Evolutionary conservation across 2,888 invertebrate genomes (phyloP).

Genomic region (Lacanobia wlatinum): DNA sequence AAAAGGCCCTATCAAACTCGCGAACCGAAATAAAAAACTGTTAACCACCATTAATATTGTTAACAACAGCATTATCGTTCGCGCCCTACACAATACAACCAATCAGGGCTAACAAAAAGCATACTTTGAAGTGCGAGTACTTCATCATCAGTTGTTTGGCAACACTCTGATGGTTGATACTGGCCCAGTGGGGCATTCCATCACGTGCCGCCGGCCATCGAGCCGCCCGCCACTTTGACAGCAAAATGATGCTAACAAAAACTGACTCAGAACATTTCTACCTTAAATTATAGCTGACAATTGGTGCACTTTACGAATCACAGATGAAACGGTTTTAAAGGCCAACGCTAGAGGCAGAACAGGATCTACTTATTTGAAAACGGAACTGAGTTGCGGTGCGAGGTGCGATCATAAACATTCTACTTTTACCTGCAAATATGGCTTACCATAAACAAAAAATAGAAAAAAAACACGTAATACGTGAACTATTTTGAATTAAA

Average conservation of each 20-base stretch:
- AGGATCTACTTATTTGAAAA: constrained; percentile 48
- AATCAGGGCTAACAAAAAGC: constrained; percentile 72
- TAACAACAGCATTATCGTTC: constrained; percentile 65
- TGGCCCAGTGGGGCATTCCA: constrained; percentile 73
- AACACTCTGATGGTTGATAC: constrained; percentile 64
- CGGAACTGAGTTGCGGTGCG: constrained; percentile 20
- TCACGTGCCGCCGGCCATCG: constrained; percentile 73
- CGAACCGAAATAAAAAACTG: constrained; percentile 38
- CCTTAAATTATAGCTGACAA: constrained; percentile 62
- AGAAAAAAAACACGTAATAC: constrained; percentile 1
- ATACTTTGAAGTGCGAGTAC: constrained; percentile 58
- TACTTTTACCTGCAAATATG: constrained; percentile 12
- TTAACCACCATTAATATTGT: constrained; percentile 60
- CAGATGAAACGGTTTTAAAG: constrained; percentile 60
- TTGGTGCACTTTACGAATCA: constrained; percentile 67
- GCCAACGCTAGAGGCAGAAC: constrained; percentile 53
- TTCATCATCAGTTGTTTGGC: constrained; percentile 73
- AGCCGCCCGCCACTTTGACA: constrained; percentile 70
- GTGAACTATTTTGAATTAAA: constrained; percentile 15
- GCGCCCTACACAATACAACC: constrained; percentile 73
- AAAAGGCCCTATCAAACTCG: constrained; percentile 49
- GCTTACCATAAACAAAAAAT: background rate
- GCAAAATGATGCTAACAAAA: constrained; percentile 76
- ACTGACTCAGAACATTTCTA: constrained; percentile 48
- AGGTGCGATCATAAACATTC: constrained; percentile 35